Percentiles rank a stretch among this genome's conserved stretches.
phyloP scores from a whole-genome alignment of 2,113 vertebrate genomes.

The Nestor notabilis region DNA sequence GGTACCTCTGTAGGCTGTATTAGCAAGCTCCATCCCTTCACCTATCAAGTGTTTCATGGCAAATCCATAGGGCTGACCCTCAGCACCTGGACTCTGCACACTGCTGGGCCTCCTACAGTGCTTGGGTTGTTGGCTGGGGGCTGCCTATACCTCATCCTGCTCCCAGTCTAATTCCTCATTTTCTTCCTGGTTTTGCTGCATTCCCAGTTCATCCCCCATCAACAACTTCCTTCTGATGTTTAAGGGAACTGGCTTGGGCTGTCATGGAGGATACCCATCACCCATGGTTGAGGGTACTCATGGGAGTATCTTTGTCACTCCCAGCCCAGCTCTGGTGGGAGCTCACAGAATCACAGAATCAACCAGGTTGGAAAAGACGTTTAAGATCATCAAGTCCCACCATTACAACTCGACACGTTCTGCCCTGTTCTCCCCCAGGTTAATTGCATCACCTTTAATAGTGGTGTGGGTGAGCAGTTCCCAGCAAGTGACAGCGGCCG shows the following conservation, averaged over 20 bases:
- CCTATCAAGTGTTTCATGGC: rapidly evolving
- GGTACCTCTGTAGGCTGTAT: rapidly evolving
- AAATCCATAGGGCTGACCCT: rapidly evolving
- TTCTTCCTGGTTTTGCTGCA: not conserved
- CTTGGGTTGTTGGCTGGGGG: not conserved
- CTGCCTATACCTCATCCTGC: not conserved
- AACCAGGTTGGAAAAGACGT: not conserved
- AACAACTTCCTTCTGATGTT: not conserved
- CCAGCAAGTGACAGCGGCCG: not conserved
- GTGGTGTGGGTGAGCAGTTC: not conserved
- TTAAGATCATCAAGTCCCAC: not conserved
- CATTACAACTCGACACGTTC: not conserved
- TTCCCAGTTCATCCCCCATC: not conserved
- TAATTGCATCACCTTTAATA: not conserved
- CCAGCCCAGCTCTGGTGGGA: not conserved
- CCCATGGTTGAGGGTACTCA: rapidly evolving
- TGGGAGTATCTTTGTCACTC: not conserved
- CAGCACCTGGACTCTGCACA: not conserved
- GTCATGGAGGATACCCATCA: not conserved
- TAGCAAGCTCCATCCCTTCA: not conserved
- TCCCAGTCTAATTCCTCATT: rapidly evolving
- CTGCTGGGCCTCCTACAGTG: rapidly evolving
- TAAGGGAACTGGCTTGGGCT: not conserved
- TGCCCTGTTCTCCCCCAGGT: not conserved
- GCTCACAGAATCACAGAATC: not conserved